Evolutionary conservation across 2,797 vertebrate genomes (phyloP), one percentile per base, ranked within the genome.

Genomic region (Champsocephalus gunnari): DNA sequence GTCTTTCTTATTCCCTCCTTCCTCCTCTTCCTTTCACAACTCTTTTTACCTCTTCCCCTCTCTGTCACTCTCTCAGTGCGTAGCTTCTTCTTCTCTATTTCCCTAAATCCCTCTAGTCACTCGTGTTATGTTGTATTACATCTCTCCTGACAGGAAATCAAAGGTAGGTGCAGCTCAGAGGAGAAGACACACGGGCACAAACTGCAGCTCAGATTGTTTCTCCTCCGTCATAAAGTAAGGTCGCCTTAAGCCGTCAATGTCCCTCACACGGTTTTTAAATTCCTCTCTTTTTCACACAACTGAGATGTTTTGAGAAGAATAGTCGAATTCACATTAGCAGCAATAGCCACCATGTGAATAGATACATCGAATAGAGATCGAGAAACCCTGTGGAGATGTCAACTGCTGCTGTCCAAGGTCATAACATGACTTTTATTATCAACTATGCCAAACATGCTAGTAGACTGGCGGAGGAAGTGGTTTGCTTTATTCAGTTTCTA

Each of bases 61-160:
- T 75, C 73, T 57, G 21, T 21, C 79, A 2, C 34, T 71, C 49
- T 55, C 53, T 78, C 48, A 50, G 28, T 17, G 38, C 16, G 0
- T n/a, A 38, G 34, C 8, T 38, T 73, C 59, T 53, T 38, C 34
- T n/a, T 56, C 45, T 47, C 24, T 61, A 21, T 64, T 43, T 32
- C 70, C 19, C 44, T 19, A 6, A 1, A 1, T 48, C 56, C 60
- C 74, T 70, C 14, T 12, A n/a, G 60, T 73, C 12, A 10, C 77
- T 65, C 5, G 3, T 54, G 62, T 63, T 76, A 41, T 70, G 71
- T 70, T 72, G 75, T 84, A 71, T 73, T 89, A 87, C 81, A 87
- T 71, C 75, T 75, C 73, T 78, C 68, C 24, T 84, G 76, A 83
- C 83, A 85, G 82, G 74, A 87, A 88, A 84, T 87, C 75, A 87